Evolutionary conservation across 2,888 invertebrate genomes (phyloP).

Genomic region (Ischnus inquisitorius): DNA sequence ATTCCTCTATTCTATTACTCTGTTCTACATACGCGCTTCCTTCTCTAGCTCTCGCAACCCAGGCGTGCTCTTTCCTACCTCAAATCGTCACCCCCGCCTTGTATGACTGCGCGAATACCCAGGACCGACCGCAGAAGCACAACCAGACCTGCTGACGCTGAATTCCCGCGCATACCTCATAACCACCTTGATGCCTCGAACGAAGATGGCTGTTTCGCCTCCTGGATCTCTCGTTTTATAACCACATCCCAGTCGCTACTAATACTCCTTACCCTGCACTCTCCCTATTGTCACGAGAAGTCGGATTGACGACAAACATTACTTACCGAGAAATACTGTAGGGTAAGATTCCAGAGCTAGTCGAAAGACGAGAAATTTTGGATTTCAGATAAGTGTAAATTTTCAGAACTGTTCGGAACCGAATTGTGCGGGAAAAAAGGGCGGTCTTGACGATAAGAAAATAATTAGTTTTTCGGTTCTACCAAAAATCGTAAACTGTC

Average conservation of each 20-base stretch:
- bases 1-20: not conserved
- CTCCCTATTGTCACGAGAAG: not conserved
- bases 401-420: no score
- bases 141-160: conserved; percentile 35
- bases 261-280: not conserved
- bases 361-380: not conserved
- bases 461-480: no score
- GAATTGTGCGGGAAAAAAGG: no score
- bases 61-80: conserved; percentile 5
- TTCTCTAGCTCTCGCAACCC: not conserved
- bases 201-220: conserved; percentile 31
- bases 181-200: conserved; percentile 38
- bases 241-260: not conserved
- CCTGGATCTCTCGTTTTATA: not conserved
- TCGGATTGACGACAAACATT: not conserved
- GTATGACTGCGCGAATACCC: conserved; percentile 30
- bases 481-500: no score
- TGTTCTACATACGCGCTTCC: not conserved
- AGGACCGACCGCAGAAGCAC: conserved; percentile 49
- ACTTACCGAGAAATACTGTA: not conserved
- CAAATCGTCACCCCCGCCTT: conserved; percentile 34
- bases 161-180: conserved; percentile 47
- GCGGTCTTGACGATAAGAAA: no score
- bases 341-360: not conserved
- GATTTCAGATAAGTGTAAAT: not conserved